phyloP scores from a whole-genome alignment of 2,113 vertebrate species.

The Boulengeromyrus knoepffleri region DNA sequence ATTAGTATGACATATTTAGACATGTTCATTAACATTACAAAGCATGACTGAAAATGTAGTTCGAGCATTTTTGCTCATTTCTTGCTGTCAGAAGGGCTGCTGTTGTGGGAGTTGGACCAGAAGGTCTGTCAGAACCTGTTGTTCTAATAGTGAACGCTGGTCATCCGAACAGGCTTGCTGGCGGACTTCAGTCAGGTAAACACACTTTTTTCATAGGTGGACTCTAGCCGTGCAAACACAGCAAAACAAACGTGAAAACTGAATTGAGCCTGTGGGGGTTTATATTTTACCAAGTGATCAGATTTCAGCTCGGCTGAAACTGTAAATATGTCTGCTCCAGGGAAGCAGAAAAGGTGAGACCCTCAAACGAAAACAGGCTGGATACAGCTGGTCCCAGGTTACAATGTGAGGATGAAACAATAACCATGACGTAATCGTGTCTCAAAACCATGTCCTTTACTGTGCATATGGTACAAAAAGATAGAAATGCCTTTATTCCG shows the following conservation, averaged over 20 bases:
- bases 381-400: neutral
- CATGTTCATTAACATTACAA: neutral
- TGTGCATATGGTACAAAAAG: neutral
- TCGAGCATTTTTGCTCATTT: neutral
- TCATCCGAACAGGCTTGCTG: neutral
- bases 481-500: neutral
- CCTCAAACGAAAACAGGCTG: neutral
- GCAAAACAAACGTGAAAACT: neutral
- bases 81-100: neutral
- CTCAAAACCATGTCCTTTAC: neutral
- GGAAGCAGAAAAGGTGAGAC: neutral
- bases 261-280: neutral
- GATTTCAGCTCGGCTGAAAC: neutral
- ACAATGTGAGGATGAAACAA: neutral
- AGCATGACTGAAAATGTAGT: neutral
- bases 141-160: neutral
- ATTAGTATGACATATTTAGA: neutral
- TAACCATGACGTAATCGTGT: neutral
- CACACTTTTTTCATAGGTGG: neutral
- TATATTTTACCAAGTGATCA: neutral
- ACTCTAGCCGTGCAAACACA: conserved; percentile 9
- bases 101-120: neutral
- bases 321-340: neutral
- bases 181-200: conserved; percentile 17
- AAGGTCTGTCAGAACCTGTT: neutral